Base-by-base conservation (phyloP, 2,888 invertebrate species). In the Lithophane semibrunnea region DNA sequence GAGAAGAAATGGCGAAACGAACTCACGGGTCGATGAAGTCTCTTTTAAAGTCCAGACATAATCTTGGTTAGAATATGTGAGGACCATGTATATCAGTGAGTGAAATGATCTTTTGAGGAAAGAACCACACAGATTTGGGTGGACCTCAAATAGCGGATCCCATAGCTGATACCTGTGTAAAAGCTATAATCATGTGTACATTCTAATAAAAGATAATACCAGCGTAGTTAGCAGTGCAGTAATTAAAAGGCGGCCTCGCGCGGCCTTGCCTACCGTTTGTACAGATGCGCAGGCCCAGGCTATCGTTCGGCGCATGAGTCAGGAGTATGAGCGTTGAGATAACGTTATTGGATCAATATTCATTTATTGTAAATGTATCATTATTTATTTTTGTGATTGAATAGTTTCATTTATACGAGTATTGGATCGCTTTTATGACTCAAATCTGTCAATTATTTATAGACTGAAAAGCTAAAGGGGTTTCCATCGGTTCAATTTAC, bases 211-310 rank as follows among this genome's bases (percentile, higher is more conserved):
- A 79, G 75, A 83, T 87, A 89, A 82, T 83, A 66, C 60, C 44
- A 77, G 66, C 61, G 65, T 78, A 80, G 72, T 88, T 84, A 86
- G 79, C 80, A 79, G 63, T 89, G 90, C 85, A 91, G 86, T 91
- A 92, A 93, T 93, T 92, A 92, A 90, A 90, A 89, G 87, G 84
- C 90, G 92, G 92, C 94, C 93, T 92, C 92, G 92, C 79, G 71
- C 92, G 94, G 90, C 95, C 95, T 94, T 94, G 95, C 88, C 88
- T 85, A 82, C 85, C 90, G 93, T 94, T 94, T 94, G 92, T 87
- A 91, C 94, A 95, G 94, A 93, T 94, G 94, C 91, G 89, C 89
- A 82, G 71, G 88, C 88, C 88, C 86, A 78, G 72, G 86, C 83
- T 88, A 86, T 80, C 87, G 86, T 87, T 70, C 83, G 82, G 71